A percentile compares a stretch with the other conserved stretches of the same genome.
Conservation (phyloP, 30 jellyfish, hydroid and myxozoan species). For the Hydra vulgaris region DNA sequence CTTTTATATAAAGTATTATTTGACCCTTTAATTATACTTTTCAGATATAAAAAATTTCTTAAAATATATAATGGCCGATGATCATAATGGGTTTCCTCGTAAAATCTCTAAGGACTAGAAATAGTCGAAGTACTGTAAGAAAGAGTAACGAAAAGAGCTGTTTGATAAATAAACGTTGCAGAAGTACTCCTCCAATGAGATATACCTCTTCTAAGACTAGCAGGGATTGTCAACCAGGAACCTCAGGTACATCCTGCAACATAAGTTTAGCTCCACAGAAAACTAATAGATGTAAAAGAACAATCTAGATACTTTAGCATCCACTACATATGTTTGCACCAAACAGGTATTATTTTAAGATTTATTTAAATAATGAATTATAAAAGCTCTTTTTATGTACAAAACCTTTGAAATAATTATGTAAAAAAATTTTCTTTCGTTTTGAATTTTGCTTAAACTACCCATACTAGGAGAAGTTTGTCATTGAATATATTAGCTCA, state of each 20-base stretch:
- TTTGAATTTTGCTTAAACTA: neutral
- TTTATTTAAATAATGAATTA: too few relatives aligned
- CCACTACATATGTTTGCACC: neutral
- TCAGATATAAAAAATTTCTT: too few relatives aligned
- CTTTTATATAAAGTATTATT: too few relatives aligned
- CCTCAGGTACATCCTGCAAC: neutral
- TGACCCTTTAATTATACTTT: too few relatives aligned
- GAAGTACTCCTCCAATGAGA: neutral
- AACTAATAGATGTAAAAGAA: neutral
- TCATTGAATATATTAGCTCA: neutral
- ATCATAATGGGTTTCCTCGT: too few relatives aligned
- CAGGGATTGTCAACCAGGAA: neutral
- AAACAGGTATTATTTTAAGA: neutral
- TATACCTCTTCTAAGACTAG: neutral
- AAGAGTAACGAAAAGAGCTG: neutral
- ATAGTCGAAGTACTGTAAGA: too few relatives aligned
- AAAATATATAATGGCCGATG: too few relatives aligned
- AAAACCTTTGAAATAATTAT: neutral
- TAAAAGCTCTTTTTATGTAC: neutral
- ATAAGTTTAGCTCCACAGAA: neutral
- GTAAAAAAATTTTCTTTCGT: neutral
- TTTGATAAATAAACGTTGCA: neutral
- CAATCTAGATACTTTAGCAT: neutral
- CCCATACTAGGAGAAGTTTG: neutral
- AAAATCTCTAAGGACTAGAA: too few relatives aligned